These are phyloP conservation scores for Nyctibius bracteatus DNA, from an alignment of 2,113 vertebrate genomes.

Conservation along the genomic window DNA sequence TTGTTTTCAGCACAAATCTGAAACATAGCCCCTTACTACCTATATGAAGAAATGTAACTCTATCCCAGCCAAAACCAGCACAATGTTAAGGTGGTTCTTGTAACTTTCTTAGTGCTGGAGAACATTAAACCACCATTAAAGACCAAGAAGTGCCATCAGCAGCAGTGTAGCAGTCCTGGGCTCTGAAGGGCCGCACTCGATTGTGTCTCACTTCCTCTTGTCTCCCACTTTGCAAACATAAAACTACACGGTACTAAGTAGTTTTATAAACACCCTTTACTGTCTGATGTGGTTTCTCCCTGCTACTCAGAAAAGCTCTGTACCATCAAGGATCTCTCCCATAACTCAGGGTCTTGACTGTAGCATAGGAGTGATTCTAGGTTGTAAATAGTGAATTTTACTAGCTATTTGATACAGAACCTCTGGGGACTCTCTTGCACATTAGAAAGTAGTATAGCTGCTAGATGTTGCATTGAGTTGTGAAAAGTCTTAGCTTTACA, in stretches of 20 bases:
- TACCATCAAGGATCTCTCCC: not conserved
- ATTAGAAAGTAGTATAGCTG: not conserved
- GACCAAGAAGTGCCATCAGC: not conserved
- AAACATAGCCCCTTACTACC: too few species aligned
- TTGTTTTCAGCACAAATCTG: too few species aligned
- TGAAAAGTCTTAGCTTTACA: not conserved
- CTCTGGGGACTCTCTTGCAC: not conserved
- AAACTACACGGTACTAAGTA: fast-evolving
- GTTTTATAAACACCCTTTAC: not conserved
- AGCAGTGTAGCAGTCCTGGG: not conserved
- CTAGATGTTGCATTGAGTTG: not conserved
- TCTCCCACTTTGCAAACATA: not conserved
- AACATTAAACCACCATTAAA: too few species aligned
- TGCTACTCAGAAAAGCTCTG: not conserved
- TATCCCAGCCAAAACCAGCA: too few species aligned
- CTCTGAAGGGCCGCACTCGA: fast-evolving
- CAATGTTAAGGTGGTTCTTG: not conserved
- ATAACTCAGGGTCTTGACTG: not conserved
- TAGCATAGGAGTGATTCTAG: not conserved
- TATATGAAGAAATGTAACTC: too few species aligned
- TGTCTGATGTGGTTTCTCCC: not conserved
- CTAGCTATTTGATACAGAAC: not conserved
- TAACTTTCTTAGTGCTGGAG: not conserved
- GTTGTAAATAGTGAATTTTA: not conserved
- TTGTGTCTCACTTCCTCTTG: not conserved